Percentiles rank a stretch among this genome's conserved stretches.
Conservation (phyloP, 1,140 invertebrate species). For the Hyphantria cunea region DNA sequence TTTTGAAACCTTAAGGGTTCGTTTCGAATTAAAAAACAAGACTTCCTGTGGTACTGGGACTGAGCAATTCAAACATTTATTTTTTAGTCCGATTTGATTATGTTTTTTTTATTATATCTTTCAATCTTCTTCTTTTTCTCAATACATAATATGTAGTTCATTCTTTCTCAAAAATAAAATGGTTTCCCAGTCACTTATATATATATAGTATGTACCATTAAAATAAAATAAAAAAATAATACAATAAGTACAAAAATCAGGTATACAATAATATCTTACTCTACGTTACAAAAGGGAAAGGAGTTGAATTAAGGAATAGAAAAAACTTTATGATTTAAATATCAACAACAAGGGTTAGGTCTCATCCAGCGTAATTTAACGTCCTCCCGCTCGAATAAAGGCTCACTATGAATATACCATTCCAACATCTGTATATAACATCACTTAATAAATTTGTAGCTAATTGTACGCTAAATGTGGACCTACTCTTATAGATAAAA, state of each 20-base stretch:
- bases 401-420: too few species aligned
- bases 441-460: neutral
- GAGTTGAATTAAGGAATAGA: slow-evolving; percentile 73
- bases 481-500: neutral
- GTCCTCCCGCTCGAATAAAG: neutral
- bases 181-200: neutral
- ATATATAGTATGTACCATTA: neutral
- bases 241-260: slow-evolving; percentile 5
- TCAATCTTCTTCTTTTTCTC: too few species aligned
- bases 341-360: neutral
- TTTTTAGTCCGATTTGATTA: too few species aligned
- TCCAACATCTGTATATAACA: too few species aligned
- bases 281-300: slow-evolving; percentile 46
- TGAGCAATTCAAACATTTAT: too few species aligned
- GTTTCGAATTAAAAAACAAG: too few species aligned
- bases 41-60: too few species aligned
- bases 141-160: too few species aligned
- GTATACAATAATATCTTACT: slow-evolving; percentile 14
- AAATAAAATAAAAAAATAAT: slow-evolving; percentile 6
- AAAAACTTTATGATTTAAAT: slow-evolving; percentile 38
- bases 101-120: too few species aligned
- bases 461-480: neutral
- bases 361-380: neutral
- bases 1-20: too few species aligned
- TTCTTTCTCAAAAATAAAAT: too few species aligned